Evolutionary conservation across 2,797 vertebrate genomes (phyloP).

Genomic region (Labeo calbasu): DNA sequence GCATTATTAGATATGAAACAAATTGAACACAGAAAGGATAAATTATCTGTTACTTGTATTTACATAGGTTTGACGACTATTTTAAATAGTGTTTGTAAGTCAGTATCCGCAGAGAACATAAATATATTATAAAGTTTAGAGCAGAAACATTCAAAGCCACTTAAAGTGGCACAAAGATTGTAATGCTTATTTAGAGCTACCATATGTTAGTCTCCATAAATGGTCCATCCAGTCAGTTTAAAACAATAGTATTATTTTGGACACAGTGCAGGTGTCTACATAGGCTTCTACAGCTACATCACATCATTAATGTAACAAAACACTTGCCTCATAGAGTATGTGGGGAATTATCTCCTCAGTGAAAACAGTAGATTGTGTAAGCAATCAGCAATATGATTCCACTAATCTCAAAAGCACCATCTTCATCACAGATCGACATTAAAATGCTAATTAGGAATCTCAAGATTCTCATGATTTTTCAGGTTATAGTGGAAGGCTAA

Average conservation of each 20-base stretch:
- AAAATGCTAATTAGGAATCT: constrained; percentile 11
- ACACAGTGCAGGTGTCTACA: not conserved
- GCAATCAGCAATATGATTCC: not conserved
- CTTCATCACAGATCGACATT: constrained; percentile 10
- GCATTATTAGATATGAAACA: not conserved
- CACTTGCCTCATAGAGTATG: not conserved
- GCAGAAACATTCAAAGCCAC: not conserved
- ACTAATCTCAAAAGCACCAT: constrained; percentile 20
- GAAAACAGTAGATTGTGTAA: constrained; percentile 5
- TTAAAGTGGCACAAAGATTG: not conserved
- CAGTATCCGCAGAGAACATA: not conserved
- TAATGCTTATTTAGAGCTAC: not conserved
- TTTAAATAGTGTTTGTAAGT: not conserved
- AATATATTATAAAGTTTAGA: not conserved
- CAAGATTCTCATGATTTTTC: not conserved
- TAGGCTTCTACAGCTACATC: not conserved
- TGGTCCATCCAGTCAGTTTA: not conserved
- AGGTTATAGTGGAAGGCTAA: not conserved
- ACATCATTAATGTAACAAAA: not conserved
- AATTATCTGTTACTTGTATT: not conserved
- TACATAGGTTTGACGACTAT: not conserved
- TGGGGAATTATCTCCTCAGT: not conserved
- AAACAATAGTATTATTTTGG: constrained; percentile 10
- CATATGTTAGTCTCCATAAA: not conserved
- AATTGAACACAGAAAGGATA: not conserved